These are phyloP conservation scores for Pseudomyrmex pallidus DNA, from an alignment of 1,140 invertebrate species.

Conservation along the genomic window DNA sequence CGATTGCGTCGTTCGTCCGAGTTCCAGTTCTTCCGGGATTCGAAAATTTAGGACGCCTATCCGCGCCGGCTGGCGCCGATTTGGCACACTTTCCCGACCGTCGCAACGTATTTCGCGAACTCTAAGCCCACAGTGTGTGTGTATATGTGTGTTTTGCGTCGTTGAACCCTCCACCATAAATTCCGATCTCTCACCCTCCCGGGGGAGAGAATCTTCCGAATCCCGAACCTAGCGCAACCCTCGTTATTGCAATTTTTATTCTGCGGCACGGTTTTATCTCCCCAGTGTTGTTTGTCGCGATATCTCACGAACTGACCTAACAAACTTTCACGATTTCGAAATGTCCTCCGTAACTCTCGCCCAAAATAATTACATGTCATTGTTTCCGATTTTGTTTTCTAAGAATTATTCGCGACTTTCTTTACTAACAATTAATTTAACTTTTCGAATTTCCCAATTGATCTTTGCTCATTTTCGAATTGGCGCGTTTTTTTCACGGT, in stretches of 20 bases:
- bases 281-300: too few species aligned
- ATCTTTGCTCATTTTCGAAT: too few species aligned
- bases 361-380: too few species aligned
- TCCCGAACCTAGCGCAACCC: conserved; percentile 62
- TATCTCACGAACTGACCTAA: too few species aligned
- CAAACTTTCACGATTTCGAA: too few species aligned
- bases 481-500: too few species aligned
- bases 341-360: too few species aligned
- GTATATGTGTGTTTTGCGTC: conserved; percentile 22
- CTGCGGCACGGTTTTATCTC: neutral
- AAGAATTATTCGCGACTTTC: too few species aligned
- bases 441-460: too few species aligned
- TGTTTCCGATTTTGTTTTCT: too few species aligned
- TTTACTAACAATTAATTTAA: too few species aligned
- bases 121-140: conserved; percentile 40
- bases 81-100: conserved; percentile 64
- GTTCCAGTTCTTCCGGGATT: conserved; percentile 28
- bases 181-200: conserved; percentile 57
- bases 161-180: conserved; percentile 57
- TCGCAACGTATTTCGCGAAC: conserved; percentile 59
- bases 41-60: conserved; percentile 53
- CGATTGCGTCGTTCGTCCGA: conserved; percentile 8
- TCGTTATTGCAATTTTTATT: conserved; percentile 55
- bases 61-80: conserved; percentile 38
- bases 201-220: conserved; percentile 44